A percentile compares a stretch with the other conserved stretches of the same genome.
Evolutionary conservation across 2,113 vertebrate species (phyloP).

Genomic region (Agapornis roseicollis): DNA sequence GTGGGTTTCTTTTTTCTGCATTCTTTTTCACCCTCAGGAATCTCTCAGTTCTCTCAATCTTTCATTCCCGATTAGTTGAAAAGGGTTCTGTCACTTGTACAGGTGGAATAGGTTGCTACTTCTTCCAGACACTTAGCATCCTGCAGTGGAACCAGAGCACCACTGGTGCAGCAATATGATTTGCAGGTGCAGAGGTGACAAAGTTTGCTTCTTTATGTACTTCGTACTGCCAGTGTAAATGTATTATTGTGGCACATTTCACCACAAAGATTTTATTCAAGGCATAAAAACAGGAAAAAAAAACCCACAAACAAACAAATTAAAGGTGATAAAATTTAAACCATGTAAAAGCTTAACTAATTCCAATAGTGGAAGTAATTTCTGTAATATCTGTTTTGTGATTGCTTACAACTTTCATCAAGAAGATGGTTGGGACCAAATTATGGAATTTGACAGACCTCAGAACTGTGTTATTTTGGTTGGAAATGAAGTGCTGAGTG

Average conservation of each 20-base stretch:
- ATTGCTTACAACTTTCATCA: conserved; percentile 10
- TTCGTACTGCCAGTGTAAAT: neutral
- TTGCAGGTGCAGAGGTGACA: neutral
- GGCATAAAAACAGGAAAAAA: neutral
- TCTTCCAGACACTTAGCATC: neutral
- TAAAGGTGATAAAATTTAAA: neutral
- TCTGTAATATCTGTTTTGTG: conserved; percentile 15
- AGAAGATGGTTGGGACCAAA: neutral
- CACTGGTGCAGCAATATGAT: neutral
- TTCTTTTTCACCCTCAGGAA: neutral
- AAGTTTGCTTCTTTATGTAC: neutral
- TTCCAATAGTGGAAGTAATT: neutral
- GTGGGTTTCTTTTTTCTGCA: neutral
- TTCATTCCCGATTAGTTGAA: neutral
- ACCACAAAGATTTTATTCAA: neutral
- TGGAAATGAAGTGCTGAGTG: neutral
- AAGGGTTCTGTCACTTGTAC: neutral
- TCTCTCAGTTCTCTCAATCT: neutral
- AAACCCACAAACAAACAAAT: neutral
- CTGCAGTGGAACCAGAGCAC: neutral
- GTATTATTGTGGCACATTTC: neutral
- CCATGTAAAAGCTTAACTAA: neutral
- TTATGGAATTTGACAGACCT: neutral
- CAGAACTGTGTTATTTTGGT: neutral
- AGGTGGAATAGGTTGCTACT: neutral